Evolutionary conservation across 2,113 vertebrate genomes (phyloP), one percentile per base, ranked within the genome.

Genomic region (Cyprinodon brontotheroides): DNA sequence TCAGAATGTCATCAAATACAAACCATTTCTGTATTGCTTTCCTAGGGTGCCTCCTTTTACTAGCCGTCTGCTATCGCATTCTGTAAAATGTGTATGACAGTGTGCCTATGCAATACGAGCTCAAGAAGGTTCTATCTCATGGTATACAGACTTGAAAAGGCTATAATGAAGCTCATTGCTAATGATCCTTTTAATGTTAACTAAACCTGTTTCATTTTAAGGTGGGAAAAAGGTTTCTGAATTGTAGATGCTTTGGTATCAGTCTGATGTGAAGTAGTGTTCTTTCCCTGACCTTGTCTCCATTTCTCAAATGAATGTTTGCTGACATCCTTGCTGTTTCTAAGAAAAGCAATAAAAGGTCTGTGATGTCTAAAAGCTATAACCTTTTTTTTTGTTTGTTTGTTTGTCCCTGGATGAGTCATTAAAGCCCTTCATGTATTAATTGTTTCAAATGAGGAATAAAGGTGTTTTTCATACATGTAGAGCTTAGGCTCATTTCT

Each of bases 401-500:
- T 20, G 3, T 20, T 9, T 63, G 17, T 40, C 29, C 29, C 29
- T 29, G 29, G 29, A 29, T 63, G 15, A 15, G 4, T 64, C 5
- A 40, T 1, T 29, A 3, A 65, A 22, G 47, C 6, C 9, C 7
- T 36, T 65, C 45, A 43, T 4, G 0, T 22, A 20, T 38, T 6
- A 0, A 13, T 1, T 53, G 15, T 9, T 50, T 1, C 6, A 13
- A 7, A 38, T 68, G 12, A 50, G 40, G 4, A 36, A 39, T 11
- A 37, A 2, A 43, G 13, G 12, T 36, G 36, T 53, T 80, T 70
- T 61, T 11, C 29, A 62, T 67, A 60, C 61, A 7, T 53, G 48
- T 69, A 67, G 5, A 47, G 50, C 68, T 73, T 48, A n/a, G 15
- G 50, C 38, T 65, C 75, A 81, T 75, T 76, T 79, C 70, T 69